These are phyloP conservation scores for Microcebus tavaratra DNA, from an alignment of 2,113 vertebrate species.

Conservation along the genomic window DNA sequence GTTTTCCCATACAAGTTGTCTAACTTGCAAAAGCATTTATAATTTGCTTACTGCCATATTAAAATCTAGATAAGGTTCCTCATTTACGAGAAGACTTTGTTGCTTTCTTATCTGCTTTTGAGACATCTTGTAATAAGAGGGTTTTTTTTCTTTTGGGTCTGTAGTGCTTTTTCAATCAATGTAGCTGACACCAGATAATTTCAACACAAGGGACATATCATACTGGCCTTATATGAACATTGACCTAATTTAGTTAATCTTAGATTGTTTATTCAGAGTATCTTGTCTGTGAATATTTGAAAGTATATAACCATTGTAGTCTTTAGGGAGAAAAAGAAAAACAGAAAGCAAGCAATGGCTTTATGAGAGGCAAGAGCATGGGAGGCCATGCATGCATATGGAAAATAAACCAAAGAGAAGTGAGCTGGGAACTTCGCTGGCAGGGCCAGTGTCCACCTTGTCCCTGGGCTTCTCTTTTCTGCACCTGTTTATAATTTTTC, in stretches of 20 bases:
- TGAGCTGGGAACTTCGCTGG: background rate
- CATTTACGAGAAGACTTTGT: constrained; percentile 36
- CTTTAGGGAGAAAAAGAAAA: background rate
- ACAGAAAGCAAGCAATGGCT: background rate
- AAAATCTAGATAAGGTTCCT: constrained; percentile 70
- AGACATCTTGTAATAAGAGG: constrained; percentile 55
- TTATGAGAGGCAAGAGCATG: background rate
- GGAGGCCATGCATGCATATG: accelerated
- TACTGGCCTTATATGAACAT: background rate
- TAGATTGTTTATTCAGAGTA: constrained; percentile 63
- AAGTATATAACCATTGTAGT: constrained; percentile 26
- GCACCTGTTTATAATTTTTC: background rate
- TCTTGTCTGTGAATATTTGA: constrained; percentile 55
- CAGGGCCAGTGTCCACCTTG: background rate
- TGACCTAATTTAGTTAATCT: constrained; percentile 60
- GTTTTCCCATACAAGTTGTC: constrained; percentile 38
- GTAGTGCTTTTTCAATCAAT: constrained; percentile 63
- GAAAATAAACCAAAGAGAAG: background rate
- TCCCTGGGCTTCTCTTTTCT: background rate
- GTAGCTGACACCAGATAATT: constrained; percentile 23
- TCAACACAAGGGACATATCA: constrained; percentile 20
- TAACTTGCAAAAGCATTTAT: constrained; percentile 52
- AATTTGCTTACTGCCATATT: constrained; percentile 59
- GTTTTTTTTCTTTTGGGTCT: background rate
- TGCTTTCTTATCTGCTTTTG: constrained; percentile 49